Evolutionary conservation across 2,888 invertebrate species (phyloP), one percentile per base, ranked within the genome.

Genomic region (Nesidiocoris tenuis): DNA sequence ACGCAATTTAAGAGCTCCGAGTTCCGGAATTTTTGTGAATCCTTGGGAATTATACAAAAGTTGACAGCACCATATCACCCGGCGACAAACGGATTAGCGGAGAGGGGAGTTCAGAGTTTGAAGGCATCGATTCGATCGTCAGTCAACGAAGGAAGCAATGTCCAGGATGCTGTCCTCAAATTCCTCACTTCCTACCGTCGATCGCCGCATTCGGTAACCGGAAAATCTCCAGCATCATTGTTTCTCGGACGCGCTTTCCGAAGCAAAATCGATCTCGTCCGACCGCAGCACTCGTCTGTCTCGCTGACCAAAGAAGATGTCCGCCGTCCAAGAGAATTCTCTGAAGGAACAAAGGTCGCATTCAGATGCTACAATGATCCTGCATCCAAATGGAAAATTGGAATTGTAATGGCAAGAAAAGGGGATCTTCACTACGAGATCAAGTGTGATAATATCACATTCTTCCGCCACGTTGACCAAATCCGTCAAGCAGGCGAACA

Each of bases 41-140:
- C 12, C 12, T 19, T 17, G 12, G 61, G 61, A n/a, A 61, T 61
- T 61, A 9, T 61, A 9, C 61, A 61, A 61, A 61, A 61, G 61
- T 9, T n/a, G n/a, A n/a, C n/a, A n/a, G n/a, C 65, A 65, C 65
- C 65, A 17, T 65, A 21, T 17, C 65, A 65, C 22, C 65, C 65
- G 16, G 16, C 65, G n/a, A 21, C 65, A 23, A 65, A 65, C 23
- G 65, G 65, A n/a, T n/a, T n/a, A n/a, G n/a, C n/a, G n/a, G n/a
- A n/a, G n/a, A n/a, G n/a, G n/a, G n/a, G n/a, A n/a, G 65, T 65
- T 21, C 65, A 65, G 65, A 21, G 18, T 7, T 65, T 65, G 12
- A 65, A 65, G 23, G 23, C 19, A 18, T 18, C 22, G 23, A 9
- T 65, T 5, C 17, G 21, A 23, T 19, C 65, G 23, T 18, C 65